Conservation (phyloP, 1,140 invertebrate genomes). For the Proales similis region DNA sequence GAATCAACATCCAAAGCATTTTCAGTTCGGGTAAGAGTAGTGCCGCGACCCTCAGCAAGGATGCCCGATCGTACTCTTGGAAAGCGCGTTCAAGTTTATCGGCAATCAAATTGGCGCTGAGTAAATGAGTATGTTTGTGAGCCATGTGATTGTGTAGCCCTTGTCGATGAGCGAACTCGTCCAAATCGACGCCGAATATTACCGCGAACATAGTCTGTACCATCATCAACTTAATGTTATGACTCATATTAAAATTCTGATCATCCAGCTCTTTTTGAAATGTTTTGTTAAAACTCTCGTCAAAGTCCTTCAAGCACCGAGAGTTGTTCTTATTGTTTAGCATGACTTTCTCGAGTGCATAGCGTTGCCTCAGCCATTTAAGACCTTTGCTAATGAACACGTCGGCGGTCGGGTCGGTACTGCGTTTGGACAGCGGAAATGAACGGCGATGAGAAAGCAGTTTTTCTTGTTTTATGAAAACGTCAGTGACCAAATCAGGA, state of each 20-base stretch:
- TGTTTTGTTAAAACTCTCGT: slow-evolving; percentile 22
- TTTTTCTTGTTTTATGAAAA: slow-evolving; percentile 34
- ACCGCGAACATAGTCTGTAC: slow-evolving; percentile 20
- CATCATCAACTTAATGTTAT: slow-evolving; percentile 8
- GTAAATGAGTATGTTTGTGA: no score
- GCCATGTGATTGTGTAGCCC: no score
- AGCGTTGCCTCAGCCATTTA: slow-evolving; percentile 9
- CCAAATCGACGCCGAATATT: slow-evolving; percentile 16
- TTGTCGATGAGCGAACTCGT: slow-evolving; percentile 5
- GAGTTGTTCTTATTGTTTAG: slow-evolving; percentile 34
- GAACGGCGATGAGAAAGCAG: slow-evolving; percentile 3
- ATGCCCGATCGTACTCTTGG: no score
- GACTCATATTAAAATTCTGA: background rate
- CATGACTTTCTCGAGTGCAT: slow-evolving; percentile 30
- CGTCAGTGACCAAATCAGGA: slow-evolving; percentile 19
- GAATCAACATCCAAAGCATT: no score
- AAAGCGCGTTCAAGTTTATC: no score
- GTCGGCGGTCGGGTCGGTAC: slow-evolving; percentile 2
- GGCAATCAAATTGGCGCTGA: no score
- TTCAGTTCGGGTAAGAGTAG: no score
- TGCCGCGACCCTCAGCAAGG: no score
- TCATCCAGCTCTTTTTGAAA: background rate
- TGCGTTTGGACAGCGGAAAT: slow-evolving; percentile 33
- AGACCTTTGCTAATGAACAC: slow-evolving; percentile 24
- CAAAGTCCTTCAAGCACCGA: slow-evolving; percentile 18